Conservation (phyloP, 2,797 vertebrate genomes). For the Centropyge bicolor region DNA sequence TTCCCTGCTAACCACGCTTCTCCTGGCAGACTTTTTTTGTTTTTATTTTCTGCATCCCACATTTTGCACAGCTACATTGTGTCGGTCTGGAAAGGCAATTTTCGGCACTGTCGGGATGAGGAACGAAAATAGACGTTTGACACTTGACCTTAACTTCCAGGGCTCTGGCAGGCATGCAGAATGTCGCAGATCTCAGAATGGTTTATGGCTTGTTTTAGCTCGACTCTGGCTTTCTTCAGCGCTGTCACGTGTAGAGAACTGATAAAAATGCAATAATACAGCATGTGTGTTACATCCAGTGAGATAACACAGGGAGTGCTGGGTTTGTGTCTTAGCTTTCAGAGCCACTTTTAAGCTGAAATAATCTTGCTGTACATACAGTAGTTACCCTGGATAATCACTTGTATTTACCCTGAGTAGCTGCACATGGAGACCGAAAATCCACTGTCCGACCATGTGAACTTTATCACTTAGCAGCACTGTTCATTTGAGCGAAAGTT, state of each 20-base stretch:
- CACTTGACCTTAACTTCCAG: constrained; percentile 52
- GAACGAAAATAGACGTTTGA: constrained; percentile 57
- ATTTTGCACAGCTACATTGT: constrained; percentile 32
- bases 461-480: constrained; percentile 47
- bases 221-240: constrained; percentile 54
- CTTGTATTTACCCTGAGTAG: constrained; percentile 22
- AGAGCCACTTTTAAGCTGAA: constrained; percentile 50
- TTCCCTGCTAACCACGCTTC: constrained; percentile 41
- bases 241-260: constrained; percentile 45
- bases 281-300: constrained; percentile 36
- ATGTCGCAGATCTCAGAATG: constrained; percentile 41
- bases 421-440: constrained; percentile 15
- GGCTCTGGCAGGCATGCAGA: constrained; percentile 30
- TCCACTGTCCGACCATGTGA: constrained; percentile 36
- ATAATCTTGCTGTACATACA: constrained; percentile 61
- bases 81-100: constrained; percentile 21
- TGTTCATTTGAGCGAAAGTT: constrained; percentile 66
- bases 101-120: constrained; percentile 1
- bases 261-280: constrained; percentile 52
- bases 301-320: constrained; percentile 53
- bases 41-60: constrained; percentile 51
- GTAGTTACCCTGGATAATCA: constrained; percentile 45
- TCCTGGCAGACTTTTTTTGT: constrained; percentile 21
- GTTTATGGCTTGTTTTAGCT: constrained; percentile 53
- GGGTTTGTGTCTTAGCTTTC: constrained; percentile 48